These are phyloP conservation scores for Drosophila teissieri DNA, from an alignment of 1,140 invertebrate species.

Conservation along the genomic window DNA sequence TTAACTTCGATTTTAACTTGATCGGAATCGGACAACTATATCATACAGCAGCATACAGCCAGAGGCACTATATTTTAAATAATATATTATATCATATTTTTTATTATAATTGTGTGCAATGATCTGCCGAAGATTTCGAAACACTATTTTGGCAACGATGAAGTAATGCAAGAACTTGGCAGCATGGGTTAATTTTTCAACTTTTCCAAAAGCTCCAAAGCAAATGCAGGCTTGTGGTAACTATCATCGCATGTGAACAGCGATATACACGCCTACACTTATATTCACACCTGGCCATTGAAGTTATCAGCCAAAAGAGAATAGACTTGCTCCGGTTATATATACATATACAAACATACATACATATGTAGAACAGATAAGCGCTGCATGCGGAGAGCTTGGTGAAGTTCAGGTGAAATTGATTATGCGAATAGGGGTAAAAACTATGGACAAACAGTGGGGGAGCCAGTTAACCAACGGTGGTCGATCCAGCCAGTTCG, in stretches of 20 bases:
- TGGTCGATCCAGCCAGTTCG: constrained; percentile 26
- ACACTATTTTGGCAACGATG: too few species aligned
- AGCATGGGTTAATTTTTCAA: background rate
- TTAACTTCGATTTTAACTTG: too few species aligned
- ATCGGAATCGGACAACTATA: too few species aligned
- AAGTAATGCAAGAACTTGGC: too few species aligned
- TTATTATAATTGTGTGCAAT: too few species aligned
- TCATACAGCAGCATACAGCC: too few species aligned
- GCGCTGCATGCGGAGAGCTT: constrained; percentile 26
- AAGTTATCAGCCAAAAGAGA: constrained; percentile 60
- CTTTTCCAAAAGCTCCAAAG: background rate
- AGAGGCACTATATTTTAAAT: too few species aligned
- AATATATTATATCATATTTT: too few species aligned
- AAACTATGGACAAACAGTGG: constrained; percentile 10
- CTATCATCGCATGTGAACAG: background rate
- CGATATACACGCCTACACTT: background rate
- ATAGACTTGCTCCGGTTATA: constrained; percentile 12
- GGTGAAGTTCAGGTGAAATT: constrained; percentile 38
- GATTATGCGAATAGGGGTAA: constrained; percentile 31
- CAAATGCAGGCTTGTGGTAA: constrained; percentile 10
- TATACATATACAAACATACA: constrained; percentile 11
- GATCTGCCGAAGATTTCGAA: too few species aligned
- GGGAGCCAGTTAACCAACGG: constrained; percentile 37
- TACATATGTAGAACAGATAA: constrained; percentile 42
- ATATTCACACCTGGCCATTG: constrained; percentile 46